Percentiles rank a stretch among this genome's conserved stretches.
Evolutionary conservation across 37 sponge, comb jelly and placozoan genomes (phyloP).

Genomic region (Lycopodina hypogea): DNA sequence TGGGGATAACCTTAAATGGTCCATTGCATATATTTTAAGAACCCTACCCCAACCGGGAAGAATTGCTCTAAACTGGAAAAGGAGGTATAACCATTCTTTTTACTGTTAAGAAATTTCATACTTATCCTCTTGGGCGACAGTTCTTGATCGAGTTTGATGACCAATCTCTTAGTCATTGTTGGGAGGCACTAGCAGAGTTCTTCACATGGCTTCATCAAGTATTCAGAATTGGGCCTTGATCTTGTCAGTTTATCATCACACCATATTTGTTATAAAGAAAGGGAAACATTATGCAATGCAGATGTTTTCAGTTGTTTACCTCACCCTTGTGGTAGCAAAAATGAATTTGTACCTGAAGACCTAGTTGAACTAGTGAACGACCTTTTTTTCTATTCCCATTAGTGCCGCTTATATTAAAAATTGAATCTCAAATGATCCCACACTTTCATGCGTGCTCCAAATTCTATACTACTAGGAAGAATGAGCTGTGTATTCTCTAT

Average conservation of each 20-base stretch:
- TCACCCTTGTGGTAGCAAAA: background rate
- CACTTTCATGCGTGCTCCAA: background rate
- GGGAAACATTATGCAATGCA: background rate
- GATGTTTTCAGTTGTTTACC: constrained; percentile 8
- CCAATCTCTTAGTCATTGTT: background rate
- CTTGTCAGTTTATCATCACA: background rate
- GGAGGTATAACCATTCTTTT: background rate
- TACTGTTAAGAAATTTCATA: constrained; percentile 14
- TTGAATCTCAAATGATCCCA: background rate
- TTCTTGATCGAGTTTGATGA: constrained; percentile 5
- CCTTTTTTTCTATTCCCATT: background rate
- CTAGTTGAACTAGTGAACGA: background rate
- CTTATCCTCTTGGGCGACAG: background rate
- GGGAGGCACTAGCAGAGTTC: constrained; percentile 12
- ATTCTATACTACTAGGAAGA: background rate
- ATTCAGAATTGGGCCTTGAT: constrained; percentile 9
- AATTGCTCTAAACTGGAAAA: background rate
- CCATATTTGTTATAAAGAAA: background rate
- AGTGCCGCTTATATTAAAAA: background rate
- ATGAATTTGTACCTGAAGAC: background rate
- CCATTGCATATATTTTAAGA: background rate
- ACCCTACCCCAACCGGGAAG: background rate
- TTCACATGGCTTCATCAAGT: constrained; percentile 17
- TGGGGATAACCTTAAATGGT: background rate
- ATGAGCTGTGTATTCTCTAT: constrained; percentile 7